These are phyloP conservation scores for Pangasius djambal DNA, from an alignment of 2,797 vertebrate genomes.

Conservation along the genomic window DNA sequence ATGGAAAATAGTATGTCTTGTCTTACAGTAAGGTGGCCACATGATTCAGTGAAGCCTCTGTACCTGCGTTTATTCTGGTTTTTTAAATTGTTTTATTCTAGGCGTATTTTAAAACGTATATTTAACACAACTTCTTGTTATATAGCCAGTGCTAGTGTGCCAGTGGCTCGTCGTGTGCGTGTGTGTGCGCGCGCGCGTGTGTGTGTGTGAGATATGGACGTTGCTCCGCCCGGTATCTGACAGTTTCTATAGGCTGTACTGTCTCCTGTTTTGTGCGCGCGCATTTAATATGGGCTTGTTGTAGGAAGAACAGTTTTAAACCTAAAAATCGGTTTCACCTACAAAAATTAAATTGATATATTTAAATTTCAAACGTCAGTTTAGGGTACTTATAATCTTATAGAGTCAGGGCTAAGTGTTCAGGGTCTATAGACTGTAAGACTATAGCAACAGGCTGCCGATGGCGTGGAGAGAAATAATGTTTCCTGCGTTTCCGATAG, in stretches of 20 bases:
- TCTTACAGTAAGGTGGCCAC: background rate
- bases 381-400: background rate
- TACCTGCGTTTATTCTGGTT: background rate
- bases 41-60: background rate
- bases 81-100: background rate
- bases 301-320: background rate
- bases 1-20: background rate
- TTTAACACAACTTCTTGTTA: background rate
- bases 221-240: conserved; percentile 39
- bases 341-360: background rate
- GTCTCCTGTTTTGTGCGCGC: background rate
- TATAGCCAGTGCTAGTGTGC: background rate
- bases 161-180: no score
- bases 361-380: background rate
- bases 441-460: background rate
- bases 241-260: conserved; percentile 47
- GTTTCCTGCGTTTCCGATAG: conserved; percentile 21
- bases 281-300: background rate
- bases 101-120: no score
- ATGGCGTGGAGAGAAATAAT: background rate
- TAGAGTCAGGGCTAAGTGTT: background rate
- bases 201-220: background rate
- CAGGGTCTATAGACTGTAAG: conserved; percentile 6
- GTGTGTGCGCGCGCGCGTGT: background rate
- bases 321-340: no score